phyloP scores from a whole-genome alignment of 2,888 invertebrate genomes.

The Cantharis rustica region DNA sequence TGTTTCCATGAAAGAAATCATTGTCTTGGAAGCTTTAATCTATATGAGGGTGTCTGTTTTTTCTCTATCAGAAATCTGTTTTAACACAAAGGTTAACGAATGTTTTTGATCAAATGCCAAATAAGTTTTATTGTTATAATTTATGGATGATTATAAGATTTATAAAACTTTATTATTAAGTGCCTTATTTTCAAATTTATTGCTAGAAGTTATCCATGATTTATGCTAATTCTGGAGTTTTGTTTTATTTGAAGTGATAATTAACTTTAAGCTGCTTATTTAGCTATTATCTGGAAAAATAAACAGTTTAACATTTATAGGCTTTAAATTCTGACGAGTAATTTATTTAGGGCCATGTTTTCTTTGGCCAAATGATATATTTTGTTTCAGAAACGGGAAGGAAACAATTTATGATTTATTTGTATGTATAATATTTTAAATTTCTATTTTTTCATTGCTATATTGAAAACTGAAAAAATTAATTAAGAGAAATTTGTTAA shows the following conservation, averaged over 20 bases:
- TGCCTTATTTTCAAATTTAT: background rate
- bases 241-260: background rate
- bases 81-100: conserved; percentile 27
- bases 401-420: no score
- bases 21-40: conserved; percentile 13
- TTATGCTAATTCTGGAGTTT: background rate
- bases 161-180: background rate
- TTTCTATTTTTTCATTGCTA: no score
- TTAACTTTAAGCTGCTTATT: background rate
- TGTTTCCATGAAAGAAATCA: conserved; percentile 11
- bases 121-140: conserved; percentile 23
- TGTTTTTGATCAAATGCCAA: conserved; percentile 31
- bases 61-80: conserved; percentile 23
- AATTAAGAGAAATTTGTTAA: no score
- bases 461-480: no score
- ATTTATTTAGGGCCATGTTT: background rate
- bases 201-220: background rate
- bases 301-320: background rate
- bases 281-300: background rate
- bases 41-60: conserved; percentile 26
- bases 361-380: background rate
- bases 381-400: background rate
- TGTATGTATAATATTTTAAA: no score
- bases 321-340: background rate
- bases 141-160: background rate